Evolutionary conservation across 2,797 vertebrate species (phyloP), one percentile per base, ranked within the genome.

Genomic region (Pangasius larnaudii): DNA sequence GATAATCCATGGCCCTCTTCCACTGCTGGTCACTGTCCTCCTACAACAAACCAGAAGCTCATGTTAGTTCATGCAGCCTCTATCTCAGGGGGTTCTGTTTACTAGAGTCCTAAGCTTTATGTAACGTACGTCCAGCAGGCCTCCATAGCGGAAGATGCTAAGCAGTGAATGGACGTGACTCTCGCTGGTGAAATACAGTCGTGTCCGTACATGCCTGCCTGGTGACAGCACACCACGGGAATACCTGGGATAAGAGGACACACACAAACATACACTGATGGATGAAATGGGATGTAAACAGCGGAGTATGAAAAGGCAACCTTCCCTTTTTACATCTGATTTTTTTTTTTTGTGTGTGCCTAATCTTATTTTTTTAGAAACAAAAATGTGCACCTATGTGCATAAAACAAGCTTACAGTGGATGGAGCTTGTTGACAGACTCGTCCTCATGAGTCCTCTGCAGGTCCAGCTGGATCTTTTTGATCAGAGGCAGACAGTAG

Each of bases 391-490:
- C 30, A 58, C 1, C 5, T 7, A 56, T 0, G 11, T 24, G 22
- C 11, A 46, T 18, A 82, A 56, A 86, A 46, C 46, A 36, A 65
- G 36, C 98, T 97, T 95, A 99, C 98, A 99, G 94, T 5, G 98
- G 99, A 92, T 99, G 98, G 30, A 99, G 96, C 89, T 99, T 99
- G 96, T 99, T 99, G 93, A 99, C 99, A 63, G 98, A 98, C 93
- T 99, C 99, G 53, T 99, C 98, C 93, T 99, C 99, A 0, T 99
- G 99, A 24, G 98, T 99, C 93, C 98, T 97, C 93, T 99, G 99
- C 71, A 99, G 94, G 93, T 99, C 99, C 89, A 99, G 92, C 88
- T 97, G 97, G 92, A 99, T 99, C 94, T 99, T 99, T 92, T 97
- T 96, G 92, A 99, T 96, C 88, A 99, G 96, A 4, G 98, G 98